Base-by-base conservation (phyloP, 1,140 invertebrate genomes). In the Drosophila bifasciata region DNA sequence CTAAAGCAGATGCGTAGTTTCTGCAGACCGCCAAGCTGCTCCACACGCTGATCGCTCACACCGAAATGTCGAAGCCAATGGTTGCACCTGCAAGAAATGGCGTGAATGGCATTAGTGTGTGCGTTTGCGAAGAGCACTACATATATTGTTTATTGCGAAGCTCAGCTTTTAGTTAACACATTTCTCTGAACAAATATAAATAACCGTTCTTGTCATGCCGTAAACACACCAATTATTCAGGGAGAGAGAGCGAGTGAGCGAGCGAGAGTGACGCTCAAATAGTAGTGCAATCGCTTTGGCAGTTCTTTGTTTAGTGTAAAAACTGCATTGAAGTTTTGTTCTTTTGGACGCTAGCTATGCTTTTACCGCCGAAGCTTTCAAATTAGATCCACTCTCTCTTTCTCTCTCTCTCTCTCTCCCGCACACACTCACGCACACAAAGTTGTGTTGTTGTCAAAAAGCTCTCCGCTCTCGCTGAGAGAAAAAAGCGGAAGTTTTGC, bases 281-380 rank as follows among this genome's bases (percentile, higher is more conserved):
- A 36, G 32, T 36, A 36, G 32, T 77, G 81, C 72, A 88, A 90
- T 90, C 86, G 51, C 67, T 44, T 79, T 55, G 44, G 52, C 52
- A 64, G 86, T 88, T 90, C 86, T 90, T 90, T 90, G 88, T 90
- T 90, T 90, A 88, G 68, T 79, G 84, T 52, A 61, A 61, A 59
- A 84, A 76, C 57, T 77, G 70, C 80, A 89, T 66, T 63, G 60
- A 88, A 81, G 80, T 85, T 84, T 53, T 28, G 46, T 84, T 79
- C 74, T 81, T 79, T 77, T 63, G 48, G 44, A 43, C 16, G 15
- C 17, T 23, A 50, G 15, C 17, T 23, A 50, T 45, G 73, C 73
- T 68, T 81, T 84, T 77, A 49, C 77, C 68, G 56, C 44, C 48
- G 55, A 46, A 84, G 83, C 83, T 88, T 81, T 88, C 52, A 68